phyloP scores from a whole-genome alignment of 2,888 invertebrate genomes.

The Caenorhabditis macrosperma region DNA sequence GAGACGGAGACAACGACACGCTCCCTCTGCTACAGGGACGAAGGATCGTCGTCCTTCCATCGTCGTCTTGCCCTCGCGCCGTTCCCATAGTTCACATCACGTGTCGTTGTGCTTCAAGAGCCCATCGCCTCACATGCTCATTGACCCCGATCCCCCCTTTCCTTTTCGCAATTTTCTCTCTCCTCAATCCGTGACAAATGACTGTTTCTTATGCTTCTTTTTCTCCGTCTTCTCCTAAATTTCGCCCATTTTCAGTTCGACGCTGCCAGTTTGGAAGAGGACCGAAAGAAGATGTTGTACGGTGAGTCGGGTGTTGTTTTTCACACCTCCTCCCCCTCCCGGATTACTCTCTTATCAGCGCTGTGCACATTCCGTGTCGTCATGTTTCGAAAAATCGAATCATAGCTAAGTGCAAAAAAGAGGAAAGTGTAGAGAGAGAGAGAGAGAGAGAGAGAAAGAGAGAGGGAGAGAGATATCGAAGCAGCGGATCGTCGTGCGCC shows the following conservation, averaged over 20 bases:
- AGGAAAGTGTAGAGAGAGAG: conserved; percentile 11
- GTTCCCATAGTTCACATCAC: conserved; percentile 25
- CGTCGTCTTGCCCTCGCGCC: conserved; percentile 36
- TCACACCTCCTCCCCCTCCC: background rate
- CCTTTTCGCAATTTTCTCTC: conserved; percentile 5
- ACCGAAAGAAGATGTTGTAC: conserved; percentile 56
- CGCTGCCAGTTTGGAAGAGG: conserved; percentile 56
- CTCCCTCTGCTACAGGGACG: conserved; percentile 20
- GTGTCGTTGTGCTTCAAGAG: conserved; percentile 23
- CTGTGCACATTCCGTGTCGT: background rate
- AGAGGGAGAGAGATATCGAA: background rate
- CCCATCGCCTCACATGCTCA: conserved; percentile 11
- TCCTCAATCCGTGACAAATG: conserved; percentile 20
- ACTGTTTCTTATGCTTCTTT: conserved; percentile 11
- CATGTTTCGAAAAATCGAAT: conserved; percentile 12
- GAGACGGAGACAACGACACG: conserved; percentile 45
- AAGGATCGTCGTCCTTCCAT: conserved; percentile 29
- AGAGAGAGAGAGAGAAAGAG: conserved; percentile 15
- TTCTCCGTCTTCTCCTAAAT: conserved; percentile 9
- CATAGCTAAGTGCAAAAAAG: conserved; percentile 30
- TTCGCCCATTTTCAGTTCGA: conserved; percentile 47
- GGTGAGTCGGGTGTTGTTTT: conserved; percentile 36
- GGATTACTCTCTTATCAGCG: background rate
- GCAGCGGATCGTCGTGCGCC: conserved; percentile 35
- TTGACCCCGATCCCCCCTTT: background rate